Conservation (phyloP, 2,113 vertebrate species). For the Phaetusa simplex region DNA sequence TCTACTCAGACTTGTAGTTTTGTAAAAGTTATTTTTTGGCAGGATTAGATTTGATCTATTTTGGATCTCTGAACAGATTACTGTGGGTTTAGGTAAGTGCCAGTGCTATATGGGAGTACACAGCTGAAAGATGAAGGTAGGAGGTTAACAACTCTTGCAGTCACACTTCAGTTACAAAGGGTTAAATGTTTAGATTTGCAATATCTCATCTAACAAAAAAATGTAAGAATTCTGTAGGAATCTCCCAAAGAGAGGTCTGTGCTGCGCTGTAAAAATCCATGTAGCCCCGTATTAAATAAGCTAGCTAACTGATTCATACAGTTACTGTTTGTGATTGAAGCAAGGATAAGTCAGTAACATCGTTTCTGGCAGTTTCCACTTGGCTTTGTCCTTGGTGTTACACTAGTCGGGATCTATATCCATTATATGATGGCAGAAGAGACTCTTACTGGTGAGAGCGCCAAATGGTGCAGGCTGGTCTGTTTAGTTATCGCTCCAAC, state of each 20-base stretch:
- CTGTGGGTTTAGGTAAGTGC: background rate
- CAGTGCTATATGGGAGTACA: background rate
- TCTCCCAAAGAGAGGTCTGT: background rate
- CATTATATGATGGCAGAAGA: background rate
- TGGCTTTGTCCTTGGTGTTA: background rate
- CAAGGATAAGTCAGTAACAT: background rate
- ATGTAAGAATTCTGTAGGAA: background rate
- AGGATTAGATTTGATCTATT: background rate
- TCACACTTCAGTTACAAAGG: background rate
- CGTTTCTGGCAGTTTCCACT: conserved; percentile 8
- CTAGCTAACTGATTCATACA: background rate
- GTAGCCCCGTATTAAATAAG: background rate
- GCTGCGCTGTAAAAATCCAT: background rate
- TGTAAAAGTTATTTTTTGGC: background rate
- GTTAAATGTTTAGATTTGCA: background rate
- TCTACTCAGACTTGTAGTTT: background rate
- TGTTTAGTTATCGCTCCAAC: background rate
- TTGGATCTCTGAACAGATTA: background rate
- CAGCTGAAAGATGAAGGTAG: background rate
- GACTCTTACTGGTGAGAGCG: background rate
- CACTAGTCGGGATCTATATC: background rate
- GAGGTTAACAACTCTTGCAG: background rate
- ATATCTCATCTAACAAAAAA: background rate
- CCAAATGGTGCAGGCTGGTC: background rate
- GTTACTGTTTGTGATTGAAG: background rate